Evolutionary conservation across 2,797 vertebrate genomes (phyloP).

Genomic region (Iguana delicatissima): DNA sequence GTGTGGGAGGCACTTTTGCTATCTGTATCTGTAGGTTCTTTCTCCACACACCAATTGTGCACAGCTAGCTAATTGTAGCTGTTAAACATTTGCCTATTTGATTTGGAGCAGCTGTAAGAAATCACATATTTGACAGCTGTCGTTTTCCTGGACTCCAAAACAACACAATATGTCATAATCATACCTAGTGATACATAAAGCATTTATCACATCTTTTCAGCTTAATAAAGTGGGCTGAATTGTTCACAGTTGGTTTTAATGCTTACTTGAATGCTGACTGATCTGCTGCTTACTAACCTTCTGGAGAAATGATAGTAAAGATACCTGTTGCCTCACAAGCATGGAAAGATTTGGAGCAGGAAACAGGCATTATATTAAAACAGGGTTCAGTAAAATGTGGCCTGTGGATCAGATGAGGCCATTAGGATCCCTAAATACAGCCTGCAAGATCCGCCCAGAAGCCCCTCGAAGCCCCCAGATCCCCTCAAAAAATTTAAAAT

Average conservation of each 20-base stretch:
- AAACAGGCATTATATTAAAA: background rate
- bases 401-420: too few species aligned
- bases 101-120: background rate
- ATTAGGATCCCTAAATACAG: too few species aligned
- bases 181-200: background rate
- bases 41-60: background rate
- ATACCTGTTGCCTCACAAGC: background rate
- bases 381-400: too few species aligned
- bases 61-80: background rate
- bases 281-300: background rate
- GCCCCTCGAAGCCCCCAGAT: too few species aligned
- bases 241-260: background rate
- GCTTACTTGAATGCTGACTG: background rate
- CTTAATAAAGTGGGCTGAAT: background rate
- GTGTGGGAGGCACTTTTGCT: background rate
- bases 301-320: background rate
- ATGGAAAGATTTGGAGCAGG: background rate
- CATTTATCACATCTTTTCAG: background rate
- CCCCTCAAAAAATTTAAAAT: too few species aligned
- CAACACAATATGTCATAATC: background rate
- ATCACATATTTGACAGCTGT: background rate
- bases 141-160: background rate
- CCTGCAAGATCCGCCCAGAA: too few species aligned
- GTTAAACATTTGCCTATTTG: background rate
- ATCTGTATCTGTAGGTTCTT: background rate